Base-by-base conservation (phyloP, 1,140 invertebrate species). In the Orchestia grillus region DNA sequence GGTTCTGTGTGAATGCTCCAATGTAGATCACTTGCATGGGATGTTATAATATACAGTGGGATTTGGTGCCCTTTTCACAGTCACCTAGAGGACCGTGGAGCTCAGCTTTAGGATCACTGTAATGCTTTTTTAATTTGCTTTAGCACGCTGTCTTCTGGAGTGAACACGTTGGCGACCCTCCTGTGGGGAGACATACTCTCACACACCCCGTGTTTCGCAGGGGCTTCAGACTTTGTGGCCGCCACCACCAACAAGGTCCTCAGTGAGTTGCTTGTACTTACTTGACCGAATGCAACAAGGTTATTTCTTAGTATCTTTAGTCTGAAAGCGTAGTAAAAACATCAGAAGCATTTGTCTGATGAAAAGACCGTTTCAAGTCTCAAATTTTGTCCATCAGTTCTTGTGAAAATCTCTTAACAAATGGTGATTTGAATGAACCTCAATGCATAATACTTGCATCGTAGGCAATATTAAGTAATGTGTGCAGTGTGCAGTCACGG, bases 91-190 rank as follows among this genome's bases (percentile, higher is more conserved):
- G n/a, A n/a, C n/a, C n/a, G n/a, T n/a, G n/a, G n/a, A n/a, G n/a
- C n/a, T n/a, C n/a, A n/a, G n/a, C n/a, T n/a, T n/a, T n/a, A n/a
- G n/a, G n/a, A 53, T 19, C 19, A 77, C 11, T 77, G 62, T 23
- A 8, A 77, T 77, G 62, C 36, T 77, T 19, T 28, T 36, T 77
- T 77, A 77, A 77, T 28, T n/a, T 1, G 47, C 19, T 15, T 40
- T 44, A 94, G 92, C 44, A 44, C 92, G 44, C 44, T 94, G 92
- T 94, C 92, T 11, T 94, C 92, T 3, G 92, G 92, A 44, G 92
- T 94, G 44, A 94, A 94, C 44, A 94, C 92, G 44, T 45, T 94
- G 92, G 44, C 92, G 44, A 94, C 92, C 0, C 23, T 94, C 0
- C 44, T 94, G 23, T 94, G 92, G 92, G 92, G 92, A 8, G 92